A percentile compares a stretch with the other conserved stretches of the same genome.
Conservation (phyloP, 2,888 invertebrate species). For the Clostera curtula region DNA sequence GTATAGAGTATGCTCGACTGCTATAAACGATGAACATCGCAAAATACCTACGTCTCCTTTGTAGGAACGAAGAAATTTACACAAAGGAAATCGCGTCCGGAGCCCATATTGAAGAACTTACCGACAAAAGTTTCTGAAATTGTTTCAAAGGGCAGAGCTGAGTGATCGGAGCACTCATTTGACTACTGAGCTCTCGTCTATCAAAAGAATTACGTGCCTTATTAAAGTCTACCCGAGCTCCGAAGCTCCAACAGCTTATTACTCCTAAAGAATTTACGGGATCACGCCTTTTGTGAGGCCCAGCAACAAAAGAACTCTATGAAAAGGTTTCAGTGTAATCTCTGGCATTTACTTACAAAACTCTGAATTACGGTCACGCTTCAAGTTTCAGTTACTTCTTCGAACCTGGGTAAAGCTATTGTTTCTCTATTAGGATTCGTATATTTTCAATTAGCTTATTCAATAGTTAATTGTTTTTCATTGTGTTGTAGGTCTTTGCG, state of each 20-base stretch:
- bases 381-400: too few species aligned
- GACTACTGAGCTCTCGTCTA: not conserved
- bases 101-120: not conserved
- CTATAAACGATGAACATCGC: too few species aligned
- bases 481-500: too few species aligned
- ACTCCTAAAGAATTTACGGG: constrained; percentile 10
- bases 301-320: constrained; percentile 7
- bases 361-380: constrained; percentile 15
- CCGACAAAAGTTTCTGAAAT: too few species aligned
- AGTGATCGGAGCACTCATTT: not conserved
- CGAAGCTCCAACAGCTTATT: constrained; percentile 13
- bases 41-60: too few species aligned
- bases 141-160: not conserved
- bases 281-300: constrained; percentile 13
- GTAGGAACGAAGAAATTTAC: too few species aligned
- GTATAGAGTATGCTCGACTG: too few species aligned
- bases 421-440: too few species aligned
- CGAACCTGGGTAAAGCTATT: too few species aligned
- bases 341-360: constrained; percentile 16
- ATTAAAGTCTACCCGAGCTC: constrained; percentile 18
- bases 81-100: not conserved
- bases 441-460: too few species aligned
- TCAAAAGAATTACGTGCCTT: constrained; percentile 13
- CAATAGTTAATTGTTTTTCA: too few species aligned
- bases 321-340: constrained; percentile 12